Evolutionary conservation across 1,140 invertebrate species (phyloP).

Genomic region (Adoxophyes honmai): DNA sequence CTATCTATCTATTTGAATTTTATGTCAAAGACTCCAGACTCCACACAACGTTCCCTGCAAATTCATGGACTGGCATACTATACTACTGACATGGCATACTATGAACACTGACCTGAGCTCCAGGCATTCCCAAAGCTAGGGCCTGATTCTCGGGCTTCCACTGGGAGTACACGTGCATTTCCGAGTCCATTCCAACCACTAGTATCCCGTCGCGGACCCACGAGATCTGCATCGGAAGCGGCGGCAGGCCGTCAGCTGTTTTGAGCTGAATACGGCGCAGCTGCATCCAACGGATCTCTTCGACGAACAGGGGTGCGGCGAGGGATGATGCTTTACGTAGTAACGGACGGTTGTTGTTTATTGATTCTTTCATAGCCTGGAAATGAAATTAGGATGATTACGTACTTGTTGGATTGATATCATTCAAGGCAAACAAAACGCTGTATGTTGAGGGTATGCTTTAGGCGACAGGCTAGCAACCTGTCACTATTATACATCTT

Average conservation of each 20-base stretch:
- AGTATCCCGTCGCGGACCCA: constrained; percentile 99
- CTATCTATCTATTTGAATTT: too few relatives aligned
- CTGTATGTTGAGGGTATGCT: too few relatives aligned
- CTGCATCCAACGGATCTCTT: constrained; percentile 97
- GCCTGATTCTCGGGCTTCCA: constrained; percentile 89
- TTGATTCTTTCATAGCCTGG: constrained; percentile 87
- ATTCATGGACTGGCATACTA: too few relatives aligned
- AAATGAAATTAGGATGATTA: constrained; percentile 17
- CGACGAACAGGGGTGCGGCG: constrained; percentile 89
- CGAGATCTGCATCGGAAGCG: constrained; percentile 98
- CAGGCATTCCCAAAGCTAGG: constrained; percentile 33
- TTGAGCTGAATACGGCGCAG: constrained; percentile 92
- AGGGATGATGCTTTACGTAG: constrained; percentile 91
- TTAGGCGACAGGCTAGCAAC: too few relatives aligned
- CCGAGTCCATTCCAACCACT: constrained; percentile 99
- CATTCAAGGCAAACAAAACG: too few relatives aligned
- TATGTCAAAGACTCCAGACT: too few relatives aligned
- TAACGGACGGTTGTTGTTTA: constrained; percentile 88
- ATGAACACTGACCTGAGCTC: constrained; percentile 43
- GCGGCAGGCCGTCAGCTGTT: constrained; percentile 96
- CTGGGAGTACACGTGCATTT: constrained; percentile 99
- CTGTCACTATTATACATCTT: too few relatives aligned
- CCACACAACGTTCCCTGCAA: too few relatives aligned
- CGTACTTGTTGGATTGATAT: too few relatives aligned
- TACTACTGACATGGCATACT: too few relatives aligned